Percentiles rank a stretch among this genome's conserved stretches.
These are phyloP conservation scores for Isaurus tuberculatus DNA, from an alignment of 92 coral and sea anemone species.

Conservation along the genomic window DNA sequence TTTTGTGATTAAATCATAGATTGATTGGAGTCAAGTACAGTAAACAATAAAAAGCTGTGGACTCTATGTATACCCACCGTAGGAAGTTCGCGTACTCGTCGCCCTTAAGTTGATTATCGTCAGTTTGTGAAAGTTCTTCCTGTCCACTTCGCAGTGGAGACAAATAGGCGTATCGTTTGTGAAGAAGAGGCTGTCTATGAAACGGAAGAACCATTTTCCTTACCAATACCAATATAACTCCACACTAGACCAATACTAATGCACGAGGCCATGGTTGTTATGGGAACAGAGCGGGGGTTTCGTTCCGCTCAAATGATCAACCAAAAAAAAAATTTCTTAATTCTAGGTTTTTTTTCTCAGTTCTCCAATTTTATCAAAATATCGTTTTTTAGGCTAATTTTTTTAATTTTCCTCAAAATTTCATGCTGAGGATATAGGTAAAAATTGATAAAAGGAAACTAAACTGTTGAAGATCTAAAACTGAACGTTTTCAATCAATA, in stretches of 20 bases:
- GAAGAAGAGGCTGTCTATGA: slow-evolving; percentile 89
- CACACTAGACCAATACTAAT: neutral
- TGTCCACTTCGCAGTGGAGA: slow-evolving; percentile 59
- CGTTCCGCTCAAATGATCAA: slow-evolving; percentile 1
- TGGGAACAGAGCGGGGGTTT: slow-evolving; percentile 24
- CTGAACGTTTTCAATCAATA: too few relatives aligned
- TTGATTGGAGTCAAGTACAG: slow-evolving; percentile 35
- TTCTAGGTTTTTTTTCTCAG: too few relatives aligned
- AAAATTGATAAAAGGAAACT: too few relatives aligned
- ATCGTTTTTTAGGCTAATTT: too few relatives aligned
- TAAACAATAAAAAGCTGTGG: slow-evolving; percentile 29
- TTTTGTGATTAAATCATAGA: neutral
- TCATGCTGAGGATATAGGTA: too few relatives aligned
- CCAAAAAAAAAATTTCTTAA: too few relatives aligned
- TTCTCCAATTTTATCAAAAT: too few relatives aligned
- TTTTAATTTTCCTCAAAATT: too few relatives aligned
- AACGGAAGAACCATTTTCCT: slow-evolving; percentile 92
- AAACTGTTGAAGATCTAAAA: too few relatives aligned
- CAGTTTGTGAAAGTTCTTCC: slow-evolving; percentile 34
- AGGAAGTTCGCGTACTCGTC: slow-evolving; percentile 95
- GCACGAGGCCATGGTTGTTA: slow-evolving; percentile 23
- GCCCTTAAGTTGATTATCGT: slow-evolving; percentile 62
- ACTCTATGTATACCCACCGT: slow-evolving; percentile 59
- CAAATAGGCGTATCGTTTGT: slow-evolving; percentile 80
- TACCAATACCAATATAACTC: slow-evolving; percentile 19